Percentiles rank a stretch among this genome's conserved stretches.
Evolutionary conservation across 2,888 invertebrate genomes (phyloP).

Genomic region (Limenitis camilla): DNA sequence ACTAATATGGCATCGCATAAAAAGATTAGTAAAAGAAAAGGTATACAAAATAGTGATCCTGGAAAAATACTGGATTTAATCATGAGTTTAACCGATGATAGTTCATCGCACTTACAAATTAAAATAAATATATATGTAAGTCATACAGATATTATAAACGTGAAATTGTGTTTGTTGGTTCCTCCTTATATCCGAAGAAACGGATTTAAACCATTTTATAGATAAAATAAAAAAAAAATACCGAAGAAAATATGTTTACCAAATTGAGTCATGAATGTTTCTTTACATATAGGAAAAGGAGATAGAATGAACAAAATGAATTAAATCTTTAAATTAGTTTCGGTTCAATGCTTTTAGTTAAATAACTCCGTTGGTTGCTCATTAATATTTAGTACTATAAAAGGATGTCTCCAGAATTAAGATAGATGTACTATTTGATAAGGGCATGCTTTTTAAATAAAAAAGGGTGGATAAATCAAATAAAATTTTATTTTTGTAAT

Average conservation of each 20-base stretch:
- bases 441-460: not conserved
- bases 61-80: conserved; percentile 72
- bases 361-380: too few species aligned
- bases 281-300: too few species aligned
- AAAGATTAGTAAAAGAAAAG: conserved; percentile 35
- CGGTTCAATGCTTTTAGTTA: too few species aligned
- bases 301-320: too few species aligned
- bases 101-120: conserved; percentile 66
- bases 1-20: conserved; percentile 22
- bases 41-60: conserved; percentile 70
- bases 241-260: not conserved
- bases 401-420: too few species aligned
- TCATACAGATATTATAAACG: not conserved
- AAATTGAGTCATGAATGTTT: too few species aligned
- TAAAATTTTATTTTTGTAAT: not conserved
- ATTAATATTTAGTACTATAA: too few species aligned
- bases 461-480: not conserved
- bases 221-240: not conserved
- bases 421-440: too few species aligned
- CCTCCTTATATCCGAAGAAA: not conserved
- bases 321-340: too few species aligned
- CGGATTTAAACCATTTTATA: not conserved
- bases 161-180: too few species aligned
- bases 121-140: conserved; percentile 45
- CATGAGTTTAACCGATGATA: conserved; percentile 66